Evolutionary conservation across 2,797 vertebrate species (phyloP).

Genomic region (Malacoctenus gilli): DNA sequence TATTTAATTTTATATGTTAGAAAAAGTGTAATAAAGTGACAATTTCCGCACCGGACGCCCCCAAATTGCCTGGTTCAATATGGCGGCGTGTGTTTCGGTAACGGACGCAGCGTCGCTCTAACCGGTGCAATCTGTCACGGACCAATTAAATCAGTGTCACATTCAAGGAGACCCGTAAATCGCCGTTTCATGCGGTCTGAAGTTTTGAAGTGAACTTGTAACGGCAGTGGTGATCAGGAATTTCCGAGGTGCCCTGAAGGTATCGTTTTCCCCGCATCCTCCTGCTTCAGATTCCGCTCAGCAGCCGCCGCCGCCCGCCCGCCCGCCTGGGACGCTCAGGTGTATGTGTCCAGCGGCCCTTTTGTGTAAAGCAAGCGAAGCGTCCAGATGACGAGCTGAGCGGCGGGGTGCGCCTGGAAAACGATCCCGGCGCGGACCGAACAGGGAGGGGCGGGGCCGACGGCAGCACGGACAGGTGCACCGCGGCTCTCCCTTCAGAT

Average conservation of each 20-base stretch:
- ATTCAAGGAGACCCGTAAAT: too few species aligned
- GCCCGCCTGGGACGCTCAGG: constrained; percentile 41
- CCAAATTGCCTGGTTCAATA: too few species aligned
- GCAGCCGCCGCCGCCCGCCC: not conserved
- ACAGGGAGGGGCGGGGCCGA: not conserved
- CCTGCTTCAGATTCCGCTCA: constrained; percentile 14
- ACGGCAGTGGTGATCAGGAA: not conserved
- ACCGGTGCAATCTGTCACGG: too few species aligned
- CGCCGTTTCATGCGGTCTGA: too few species aligned
- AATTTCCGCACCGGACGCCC: too few species aligned
- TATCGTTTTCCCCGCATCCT: constrained; percentile 52
- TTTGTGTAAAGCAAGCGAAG: constrained; percentile 41
- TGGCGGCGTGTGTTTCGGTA: too few species aligned
- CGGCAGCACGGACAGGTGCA: constrained; percentile 47
- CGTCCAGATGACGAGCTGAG: constrained; percentile 34
- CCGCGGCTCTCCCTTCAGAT: not conserved
- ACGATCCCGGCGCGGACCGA: constrained; percentile 5
- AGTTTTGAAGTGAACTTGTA: too few species aligned
- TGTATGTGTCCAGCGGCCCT: constrained; percentile 21
- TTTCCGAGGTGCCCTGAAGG: constrained; percentile 45
- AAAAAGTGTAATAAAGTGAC: too few species aligned
- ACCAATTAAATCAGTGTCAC: too few species aligned
- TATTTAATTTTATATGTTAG: too few species aligned
- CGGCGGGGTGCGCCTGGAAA: constrained; percentile 7
- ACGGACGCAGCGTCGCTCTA: too few species aligned